These are phyloP conservation scores for Hoplostethus mediterraneus DNA, from an alignment of 2,797 vertebrate genomes.

Conservation along the genomic window DNA sequence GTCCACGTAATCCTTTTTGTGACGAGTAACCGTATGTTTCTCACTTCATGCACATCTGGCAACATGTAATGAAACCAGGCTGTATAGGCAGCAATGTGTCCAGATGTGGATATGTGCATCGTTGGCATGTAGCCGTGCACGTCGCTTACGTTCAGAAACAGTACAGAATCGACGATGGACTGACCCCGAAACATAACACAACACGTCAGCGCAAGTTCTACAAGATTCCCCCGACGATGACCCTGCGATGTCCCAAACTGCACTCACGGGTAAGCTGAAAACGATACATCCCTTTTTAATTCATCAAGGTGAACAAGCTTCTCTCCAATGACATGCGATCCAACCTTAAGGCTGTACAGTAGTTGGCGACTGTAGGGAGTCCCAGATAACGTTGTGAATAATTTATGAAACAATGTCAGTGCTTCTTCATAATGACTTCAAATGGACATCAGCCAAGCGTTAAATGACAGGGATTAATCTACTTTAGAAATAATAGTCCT, in stretches of 20 bases:
- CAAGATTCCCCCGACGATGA: neutral
- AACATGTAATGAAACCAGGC: no score
- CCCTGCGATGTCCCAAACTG: neutral
- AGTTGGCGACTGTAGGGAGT: constrained; percentile 55
- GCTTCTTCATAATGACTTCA: constrained; percentile 83
- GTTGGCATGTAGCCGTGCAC: neutral
- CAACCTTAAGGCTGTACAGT: constrained; percentile 35
- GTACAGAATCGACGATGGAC: neutral
- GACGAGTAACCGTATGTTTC: no score
- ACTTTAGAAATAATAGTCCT: constrained; percentile 81
- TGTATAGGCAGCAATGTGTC: neutral
- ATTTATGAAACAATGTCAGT: constrained; percentile 80
- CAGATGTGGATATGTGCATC: neutral
- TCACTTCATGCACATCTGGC: no score
- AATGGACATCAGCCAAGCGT: constrained; percentile 83
- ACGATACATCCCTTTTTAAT: constrained; percentile 46
- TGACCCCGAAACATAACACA: neutral
- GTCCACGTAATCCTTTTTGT: no score
- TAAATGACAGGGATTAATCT: constrained; percentile 85
- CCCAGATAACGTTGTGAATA: constrained; percentile 78
- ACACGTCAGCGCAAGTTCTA: neutral
- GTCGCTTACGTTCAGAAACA: no score
- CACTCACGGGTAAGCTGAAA: constrained; percentile 31
- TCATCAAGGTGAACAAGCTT: constrained; percentile 57
- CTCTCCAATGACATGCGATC: constrained; percentile 57